Percentiles rank a stretch among this genome's conserved stretches.
phyloP scores from a whole-genome alignment of 2,888 invertebrate species.

The Argyra leucocephala region DNA sequence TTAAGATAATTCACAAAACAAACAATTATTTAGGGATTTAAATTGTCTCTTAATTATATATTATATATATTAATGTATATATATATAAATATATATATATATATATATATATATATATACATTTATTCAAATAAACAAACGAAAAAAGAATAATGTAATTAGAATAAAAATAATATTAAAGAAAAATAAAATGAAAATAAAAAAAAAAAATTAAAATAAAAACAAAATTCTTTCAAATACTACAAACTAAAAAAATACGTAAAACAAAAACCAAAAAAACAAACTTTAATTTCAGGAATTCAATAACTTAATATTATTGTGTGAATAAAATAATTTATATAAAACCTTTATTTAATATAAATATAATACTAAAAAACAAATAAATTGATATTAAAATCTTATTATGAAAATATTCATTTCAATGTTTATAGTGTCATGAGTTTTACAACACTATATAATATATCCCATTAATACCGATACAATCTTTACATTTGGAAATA shows the following conservation, averaged over 20 bases:
- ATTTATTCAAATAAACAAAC: not conserved
- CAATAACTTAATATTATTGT: no score
- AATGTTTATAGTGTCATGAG: no score
- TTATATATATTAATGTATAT: not conserved
- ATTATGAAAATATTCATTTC: no score
- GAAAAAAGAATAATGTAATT: not conserved
- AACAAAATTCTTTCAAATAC: not conserved
- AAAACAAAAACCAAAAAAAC: not conserved
- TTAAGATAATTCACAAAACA: not conserved
- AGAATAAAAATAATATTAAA: not conserved
- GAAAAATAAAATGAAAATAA: not conserved
- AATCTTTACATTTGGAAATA: no score
- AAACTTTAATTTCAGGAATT: not conserved
- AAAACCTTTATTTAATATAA: no score
- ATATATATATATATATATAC: not conserved
- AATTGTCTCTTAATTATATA: not conserved
- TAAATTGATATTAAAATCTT: no score
- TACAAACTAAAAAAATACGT: not conserved
- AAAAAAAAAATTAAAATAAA: not conserved
- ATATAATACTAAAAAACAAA: no score
- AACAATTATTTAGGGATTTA: no score
- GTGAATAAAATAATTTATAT: no score
- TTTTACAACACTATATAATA: no score
- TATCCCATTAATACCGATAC: no score
- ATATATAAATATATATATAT: not conserved